Percentiles rank a stretch among this genome's conserved stretches.
These are phyloP conservation scores for Planococcus citri DNA, from an alignment of 1,140 invertebrate species.

Conservation along the genomic window DNA sequence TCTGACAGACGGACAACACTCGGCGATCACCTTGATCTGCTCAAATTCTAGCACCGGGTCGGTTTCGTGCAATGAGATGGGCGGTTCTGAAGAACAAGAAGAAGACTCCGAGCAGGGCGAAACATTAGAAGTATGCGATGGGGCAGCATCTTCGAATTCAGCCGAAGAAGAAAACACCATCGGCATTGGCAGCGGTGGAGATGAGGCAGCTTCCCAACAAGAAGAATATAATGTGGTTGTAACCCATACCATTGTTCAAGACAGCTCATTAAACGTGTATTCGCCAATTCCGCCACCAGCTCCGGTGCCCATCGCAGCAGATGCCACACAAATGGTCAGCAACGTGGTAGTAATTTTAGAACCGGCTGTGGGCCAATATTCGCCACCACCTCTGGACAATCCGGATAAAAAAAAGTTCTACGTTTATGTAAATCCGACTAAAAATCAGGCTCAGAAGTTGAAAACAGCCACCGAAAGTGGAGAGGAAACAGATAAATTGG, in stretches of 20 bases:
- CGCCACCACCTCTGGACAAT: background rate
- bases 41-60: background rate
- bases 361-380: background rate
- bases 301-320: background rate
- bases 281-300: background rate
- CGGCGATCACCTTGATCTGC: background rate
- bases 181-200: background rate
- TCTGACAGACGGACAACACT: background rate
- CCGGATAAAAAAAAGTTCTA: background rate
- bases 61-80: background rate
- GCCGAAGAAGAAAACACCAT: background rate
- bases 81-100: too few relatives aligned
- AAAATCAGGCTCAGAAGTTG: background rate
- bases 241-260: background rate
- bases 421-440: constrained; percentile 10
- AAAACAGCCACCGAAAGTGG: background rate
- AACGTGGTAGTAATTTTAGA: constrained; percentile 7
- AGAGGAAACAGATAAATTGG: background rate
- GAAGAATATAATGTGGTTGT: background rate
- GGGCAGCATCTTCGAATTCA: background rate
- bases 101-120: too few relatives aligned
- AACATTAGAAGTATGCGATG: too few relatives aligned
- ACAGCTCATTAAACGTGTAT: background rate
- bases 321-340: background rate
- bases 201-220: background rate